Evolutionary conservation across 2,888 invertebrate genomes (phyloP).

Genomic region (Periphyllus acericola): DNA sequence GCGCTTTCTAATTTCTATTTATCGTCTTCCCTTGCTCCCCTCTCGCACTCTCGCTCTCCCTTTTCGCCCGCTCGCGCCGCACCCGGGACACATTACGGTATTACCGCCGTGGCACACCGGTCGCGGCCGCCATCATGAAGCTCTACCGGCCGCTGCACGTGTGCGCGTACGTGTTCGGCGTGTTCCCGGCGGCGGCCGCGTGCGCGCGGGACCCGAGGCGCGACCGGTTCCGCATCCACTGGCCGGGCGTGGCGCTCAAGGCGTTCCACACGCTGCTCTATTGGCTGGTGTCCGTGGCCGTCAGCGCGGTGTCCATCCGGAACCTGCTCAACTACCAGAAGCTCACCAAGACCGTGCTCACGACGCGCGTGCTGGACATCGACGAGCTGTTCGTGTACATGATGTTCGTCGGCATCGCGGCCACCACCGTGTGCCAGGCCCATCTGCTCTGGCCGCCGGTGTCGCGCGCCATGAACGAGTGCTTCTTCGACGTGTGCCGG

Average conservation of each 20-base stretch:
- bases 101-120: neutral
- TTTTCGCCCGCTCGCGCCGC: no score
- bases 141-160: conserved; percentile 37
- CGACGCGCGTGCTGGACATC: conserved; percentile 38
- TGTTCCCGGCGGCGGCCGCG: neutral
- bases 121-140: conserved; percentile 4
- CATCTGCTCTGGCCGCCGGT: conserved; percentile 39
- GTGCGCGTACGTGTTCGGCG: conserved; percentile 37
- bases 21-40: no score
- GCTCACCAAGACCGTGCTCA: neutral
- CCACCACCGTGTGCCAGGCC: conserved; percentile 35
- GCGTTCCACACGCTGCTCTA: conserved; percentile 8
- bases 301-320: neutral
- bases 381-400: conserved; percentile 41
- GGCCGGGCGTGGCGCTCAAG: conserved; percentile 18
- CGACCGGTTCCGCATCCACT: conserved; percentile 10
- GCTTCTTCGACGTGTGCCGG: conserved; percentile 39
- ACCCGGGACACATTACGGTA: fast-evolving
- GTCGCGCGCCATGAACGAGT: conserved; percentile 12
- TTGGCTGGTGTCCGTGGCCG: neutral
- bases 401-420: neutral
- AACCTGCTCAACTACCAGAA: conserved; percentile 17
- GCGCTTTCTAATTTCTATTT: no score
- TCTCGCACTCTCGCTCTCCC: no score
- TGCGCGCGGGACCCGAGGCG: neutral